A percentile compares a stretch with the other conserved stretches of the same genome.
These are phyloP conservation scores for Copidosoma aretas DNA, from an alignment of 2,888 invertebrate genomes.

Conservation along the genomic window DNA sequence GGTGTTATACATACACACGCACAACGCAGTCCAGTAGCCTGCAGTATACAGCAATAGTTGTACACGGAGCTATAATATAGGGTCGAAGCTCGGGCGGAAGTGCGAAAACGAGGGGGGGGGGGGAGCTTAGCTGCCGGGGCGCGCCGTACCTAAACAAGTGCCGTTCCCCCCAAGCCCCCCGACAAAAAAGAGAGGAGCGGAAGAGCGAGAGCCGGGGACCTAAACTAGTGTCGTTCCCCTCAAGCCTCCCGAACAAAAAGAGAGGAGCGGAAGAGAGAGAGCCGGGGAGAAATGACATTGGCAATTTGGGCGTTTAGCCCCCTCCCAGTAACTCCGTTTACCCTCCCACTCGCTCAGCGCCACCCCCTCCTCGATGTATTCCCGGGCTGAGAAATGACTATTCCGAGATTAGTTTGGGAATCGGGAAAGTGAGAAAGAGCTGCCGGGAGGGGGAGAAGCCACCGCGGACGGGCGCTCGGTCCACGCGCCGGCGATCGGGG, in stretches of 20 bases:
- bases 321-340: background rate
- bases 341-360: conserved; percentile 1
- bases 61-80: too few relatives aligned
- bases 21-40: too few relatives aligned
- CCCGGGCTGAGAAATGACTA: conserved; percentile 45
- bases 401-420: conserved; percentile 48
- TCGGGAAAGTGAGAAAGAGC: conserved; percentile 26
- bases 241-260: too few relatives aligned
- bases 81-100: too few relatives aligned
- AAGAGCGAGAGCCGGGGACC: background rate
- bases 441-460: background rate
- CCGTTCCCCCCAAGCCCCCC: too few relatives aligned
- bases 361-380: conserved; percentile 25
- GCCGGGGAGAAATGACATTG: conserved; percentile 21
- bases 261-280: background rate
- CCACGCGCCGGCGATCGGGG: too few relatives aligned
- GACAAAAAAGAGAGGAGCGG: background rate
- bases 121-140: background rate
- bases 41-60: too few relatives aligned
- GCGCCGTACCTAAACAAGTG: too few relatives aligned
- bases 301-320: conserved; percentile 33
- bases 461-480: background rate
- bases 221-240: too few relatives aligned
- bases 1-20: too few relatives aligned
- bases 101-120: background rate